These are phyloP conservation scores for Orchesellides sinensis DNA, from an alignment of 2,888 invertebrate species.

Conservation along the genomic window DNA sequence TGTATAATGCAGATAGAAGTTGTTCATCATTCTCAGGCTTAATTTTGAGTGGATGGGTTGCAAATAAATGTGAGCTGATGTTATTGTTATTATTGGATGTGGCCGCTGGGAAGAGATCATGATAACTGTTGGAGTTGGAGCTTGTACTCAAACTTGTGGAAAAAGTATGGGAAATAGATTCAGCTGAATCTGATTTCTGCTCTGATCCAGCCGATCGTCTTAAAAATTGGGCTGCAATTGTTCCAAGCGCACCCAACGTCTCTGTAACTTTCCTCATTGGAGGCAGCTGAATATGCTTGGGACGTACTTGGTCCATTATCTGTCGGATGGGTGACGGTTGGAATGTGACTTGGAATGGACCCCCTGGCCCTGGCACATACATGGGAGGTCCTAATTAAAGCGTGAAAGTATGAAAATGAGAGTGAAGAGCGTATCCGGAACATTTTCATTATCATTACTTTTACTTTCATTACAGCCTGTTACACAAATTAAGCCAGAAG, in stretches of 20 bases:
- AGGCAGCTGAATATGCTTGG: conserved; percentile 69
- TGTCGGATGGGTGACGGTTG: conserved; percentile 47
- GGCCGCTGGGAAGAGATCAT: conserved; percentile 50
- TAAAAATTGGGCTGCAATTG: conserved; percentile 90
- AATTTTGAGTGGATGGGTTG: conserved; percentile 51
- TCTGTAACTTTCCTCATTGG: conserved; percentile 77
- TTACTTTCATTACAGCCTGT: too few species aligned
- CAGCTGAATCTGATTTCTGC: conserved; percentile 24
- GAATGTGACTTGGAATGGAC: conserved; percentile 52
- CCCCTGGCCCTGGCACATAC: conserved; percentile 52
- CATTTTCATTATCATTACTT: neutral
- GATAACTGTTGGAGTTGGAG: neutral
- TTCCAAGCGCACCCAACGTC: conserved; percentile 88
- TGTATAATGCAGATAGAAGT: conserved; percentile 86
- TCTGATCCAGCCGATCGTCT: conserved; percentile 82
- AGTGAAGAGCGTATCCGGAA: neutral
- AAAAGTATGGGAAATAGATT: neutral
- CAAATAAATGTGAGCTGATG: conserved; percentile 23
- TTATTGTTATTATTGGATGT: conserved; percentile 13
- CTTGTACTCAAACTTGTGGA: conserved; percentile 19
- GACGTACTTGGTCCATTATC: conserved; percentile 51
- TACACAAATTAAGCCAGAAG: too few species aligned
- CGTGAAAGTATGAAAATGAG: conserved; percentile 4
- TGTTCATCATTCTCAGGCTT: conserved; percentile 78
- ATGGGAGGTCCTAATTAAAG: conserved; percentile 48